Percentiles rank a stretch among this genome's conserved stretches.
Evolutionary conservation across 2,797 vertebrate genomes (phyloP).

Genomic region (Enteromius afrohamiltoni): DNA sequence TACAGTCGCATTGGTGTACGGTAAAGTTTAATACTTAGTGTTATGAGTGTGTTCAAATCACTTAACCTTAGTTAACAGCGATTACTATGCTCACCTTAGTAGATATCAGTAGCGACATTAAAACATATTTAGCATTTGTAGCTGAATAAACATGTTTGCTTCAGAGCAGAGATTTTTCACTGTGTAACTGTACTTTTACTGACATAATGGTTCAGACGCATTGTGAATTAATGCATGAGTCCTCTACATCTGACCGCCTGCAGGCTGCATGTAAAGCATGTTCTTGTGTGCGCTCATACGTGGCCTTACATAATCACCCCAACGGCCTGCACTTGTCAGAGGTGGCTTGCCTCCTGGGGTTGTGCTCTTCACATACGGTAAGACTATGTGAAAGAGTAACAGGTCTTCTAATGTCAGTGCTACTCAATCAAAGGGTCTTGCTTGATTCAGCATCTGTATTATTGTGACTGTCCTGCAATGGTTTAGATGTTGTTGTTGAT

Average conservation of each 20-base stretch:
- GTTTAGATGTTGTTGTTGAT: not conserved
- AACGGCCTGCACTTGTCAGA: not conserved
- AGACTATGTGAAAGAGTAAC: not conserved
- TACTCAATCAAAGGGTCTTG: not conserved
- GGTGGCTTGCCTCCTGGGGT: not conserved
- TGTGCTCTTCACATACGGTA: not conserved
- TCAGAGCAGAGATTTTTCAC: not conserved
- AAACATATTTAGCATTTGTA: not conserved
- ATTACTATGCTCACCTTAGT: not conserved
- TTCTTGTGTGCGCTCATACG: slow-evolving; percentile 26
- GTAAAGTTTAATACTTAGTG: not conserved
- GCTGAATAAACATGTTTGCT: not conserved
- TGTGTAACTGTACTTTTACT: not conserved
- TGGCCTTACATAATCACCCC: slow-evolving; percentile 46
- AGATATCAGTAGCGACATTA: not conserved
- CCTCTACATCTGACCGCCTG: slow-evolving; percentile 19
- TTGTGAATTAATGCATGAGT: slow-evolving; percentile 20
- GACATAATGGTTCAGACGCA: slow-evolving; percentile 13
- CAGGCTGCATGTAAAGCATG: slow-evolving; percentile 38
- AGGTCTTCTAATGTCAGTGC: not conserved
- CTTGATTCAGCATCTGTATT: not conserved
- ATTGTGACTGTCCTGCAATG: not conserved
- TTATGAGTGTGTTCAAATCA: not conserved
- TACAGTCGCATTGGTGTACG: not conserved
- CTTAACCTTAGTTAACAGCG: not conserved